Evolutionary conservation across 1,140 invertebrate species (phyloP).

Genomic region (Spodoptera frugiperda): DNA sequence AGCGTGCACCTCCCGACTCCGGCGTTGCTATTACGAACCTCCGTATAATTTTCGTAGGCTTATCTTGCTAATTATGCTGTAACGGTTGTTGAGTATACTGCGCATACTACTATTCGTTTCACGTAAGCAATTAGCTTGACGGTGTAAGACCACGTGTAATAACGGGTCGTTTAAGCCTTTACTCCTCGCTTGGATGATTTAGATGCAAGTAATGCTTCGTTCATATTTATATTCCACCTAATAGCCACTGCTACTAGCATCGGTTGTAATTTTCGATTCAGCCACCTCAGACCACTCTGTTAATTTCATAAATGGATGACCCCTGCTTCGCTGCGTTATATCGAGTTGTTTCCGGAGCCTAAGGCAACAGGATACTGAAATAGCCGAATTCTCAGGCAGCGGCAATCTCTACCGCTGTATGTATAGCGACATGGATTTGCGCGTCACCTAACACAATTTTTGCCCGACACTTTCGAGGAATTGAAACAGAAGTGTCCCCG

Average conservation of each 20-base stretch:
- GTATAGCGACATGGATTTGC: slow-evolving; percentile 25
- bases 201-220: neutral
- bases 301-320: slow-evolving; percentile 38
- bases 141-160: slow-evolving; percentile 6
- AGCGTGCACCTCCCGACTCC: slow-evolving; percentile 10
- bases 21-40: neutral
- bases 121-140: neutral
- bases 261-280: neutral
- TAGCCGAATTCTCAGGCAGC: slow-evolving; percentile 39
- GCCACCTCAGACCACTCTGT: slow-evolving; percentile 4
- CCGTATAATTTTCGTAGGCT: slow-evolving; percentile 21
- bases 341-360: slow-evolving; percentile 35
- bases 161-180: slow-evolving; percentile 6
- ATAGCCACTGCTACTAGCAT: neutral
- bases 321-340: slow-evolving; percentile 15
- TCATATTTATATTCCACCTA: neutral
- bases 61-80: slow-evolving; percentile 17
- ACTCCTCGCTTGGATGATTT: neutral
- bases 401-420: slow-evolving; percentile 37
- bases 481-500: slow-evolving; percentile 74
- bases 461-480: slow-evolving; percentile 67
- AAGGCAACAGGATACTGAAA: slow-evolving; percentile 39
- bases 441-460: slow-evolving; percentile 69
- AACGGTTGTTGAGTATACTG: slow-evolving; percentile 8
- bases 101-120: slow-evolving; percentile 1